Base-by-base conservation (phyloP, 2,113 vertebrate genomes). In the Gobio gobio region DNA sequence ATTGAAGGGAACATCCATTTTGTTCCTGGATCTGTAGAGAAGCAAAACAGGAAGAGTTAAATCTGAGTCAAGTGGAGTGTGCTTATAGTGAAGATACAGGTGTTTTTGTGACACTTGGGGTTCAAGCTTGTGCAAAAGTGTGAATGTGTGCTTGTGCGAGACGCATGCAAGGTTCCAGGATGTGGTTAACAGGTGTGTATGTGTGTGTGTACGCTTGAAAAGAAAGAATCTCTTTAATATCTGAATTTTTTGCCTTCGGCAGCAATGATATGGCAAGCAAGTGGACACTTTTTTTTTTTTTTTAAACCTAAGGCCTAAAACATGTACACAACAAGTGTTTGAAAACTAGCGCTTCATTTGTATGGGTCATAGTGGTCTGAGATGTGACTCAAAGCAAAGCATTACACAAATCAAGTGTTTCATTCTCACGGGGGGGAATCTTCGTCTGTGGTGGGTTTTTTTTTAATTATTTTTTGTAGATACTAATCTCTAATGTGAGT, bases 1-100 rank as follows among this genome's bases (percentile, higher is more conserved):
- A 24, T 79, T 83, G 49, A 26, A 47, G 22, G 66, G 10, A 12
- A 16, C 36, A 86, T 93, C 93, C 94, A 95, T 95, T 79, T 90
- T 88, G 86, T 20, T 51, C 24, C 85, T 74, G 14, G 10, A 77
- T 78, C 84, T 91, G 93, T 79, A 51, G 76, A 33, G 54, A 85
- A 91, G 79, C 45, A 90, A 45, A 85, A 64, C 24, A 64, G 85
- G 78, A 36, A 24, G 47, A 18, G 82, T 4, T 77, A 33, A n/a
- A 78, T 68, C 8, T 66, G n/a, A n/a, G 22, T 70, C 18, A 58
- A 8, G 12, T 45, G 14, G 10, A 63, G 18, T 5, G 12, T 9
- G 5, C 13, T 29, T 49, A 20, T 81, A 33, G 16, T 81, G 26
- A 47, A 81, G 59, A 47, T 47, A 16, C 29, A 64, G 78, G n/a